Conservation (phyloP, 2,797 vertebrate genomes). For the Apodemus agrarius region DNA sequence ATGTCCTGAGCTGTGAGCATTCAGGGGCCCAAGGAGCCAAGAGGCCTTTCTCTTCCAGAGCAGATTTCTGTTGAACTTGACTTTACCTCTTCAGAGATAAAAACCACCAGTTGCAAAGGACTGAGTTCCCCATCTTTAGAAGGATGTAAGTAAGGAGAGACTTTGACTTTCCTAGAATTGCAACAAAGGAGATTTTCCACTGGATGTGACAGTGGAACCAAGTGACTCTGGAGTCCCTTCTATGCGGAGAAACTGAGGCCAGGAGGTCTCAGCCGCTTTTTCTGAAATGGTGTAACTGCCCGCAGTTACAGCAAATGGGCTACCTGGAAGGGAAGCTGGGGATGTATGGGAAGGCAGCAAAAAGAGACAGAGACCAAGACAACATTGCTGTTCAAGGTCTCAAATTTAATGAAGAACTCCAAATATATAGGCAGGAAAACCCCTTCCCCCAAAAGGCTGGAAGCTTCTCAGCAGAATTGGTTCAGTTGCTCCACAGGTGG, state of each 20-base stretch:
- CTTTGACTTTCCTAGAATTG: neutral
- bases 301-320: too few species aligned
- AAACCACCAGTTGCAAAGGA: neutral
- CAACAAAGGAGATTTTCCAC: neutral
- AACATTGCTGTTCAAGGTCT: too few species aligned
- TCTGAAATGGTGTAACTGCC: neutral
- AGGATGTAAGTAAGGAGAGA: neutral
- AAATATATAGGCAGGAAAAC: too few species aligned
- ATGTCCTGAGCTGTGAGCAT: neutral
- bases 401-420: too few species aligned
- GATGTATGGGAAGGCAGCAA: too few species aligned
- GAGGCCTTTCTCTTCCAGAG: neutral
- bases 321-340: too few species aligned
- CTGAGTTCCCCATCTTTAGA: slow-evolving; percentile 17
- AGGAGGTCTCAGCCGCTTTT: neutral
- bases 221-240: neutral
- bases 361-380: too few species aligned
- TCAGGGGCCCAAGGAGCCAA: neutral
- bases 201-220: neutral
- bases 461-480: too few species aligned
- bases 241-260: neutral
- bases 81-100: neutral
- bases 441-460: too few species aligned
- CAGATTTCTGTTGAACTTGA: neutral
- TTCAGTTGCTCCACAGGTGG: too few species aligned